Evolutionary conservation across 1,140 invertebrate species (phyloP), one percentile per base, ranked within the genome.

Genomic region (Physella acuta): DNA sequence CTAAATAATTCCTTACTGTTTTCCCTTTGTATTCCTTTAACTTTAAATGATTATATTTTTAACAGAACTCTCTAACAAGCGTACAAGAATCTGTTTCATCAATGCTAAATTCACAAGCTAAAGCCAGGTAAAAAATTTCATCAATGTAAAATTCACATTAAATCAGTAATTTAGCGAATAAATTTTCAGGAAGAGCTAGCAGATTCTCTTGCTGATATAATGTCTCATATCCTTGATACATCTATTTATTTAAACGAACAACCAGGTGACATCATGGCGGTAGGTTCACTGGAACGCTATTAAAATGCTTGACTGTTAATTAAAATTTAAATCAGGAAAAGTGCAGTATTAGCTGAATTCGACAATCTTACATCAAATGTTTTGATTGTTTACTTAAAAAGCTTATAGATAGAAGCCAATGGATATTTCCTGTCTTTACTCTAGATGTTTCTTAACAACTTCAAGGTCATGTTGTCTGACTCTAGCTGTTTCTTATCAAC

Each of bases 1-100:
- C n/a, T n/a, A n/a, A n/a, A n/a, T n/a, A n/a, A n/a, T n/a, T n/a
- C n/a, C n/a, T n/a, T n/a, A n/a, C n/a, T n/a, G n/a, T n/a, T n/a
- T n/a, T n/a, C n/a, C n/a, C n/a, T n/a, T n/a, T n/a, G n/a, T n/a
- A n/a, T n/a, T n/a, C n/a, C n/a, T n/a, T n/a, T n/a, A n/a, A n/a
- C n/a, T n/a, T n/a, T n/a, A n/a, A n/a, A n/a, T n/a, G n/a, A n/a
- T n/a, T n/a, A n/a, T 2, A 31, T 31, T 28, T 3, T 55, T 73
- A 72, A 56, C 70, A 76, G 75, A 49, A 16, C 20, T 68, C 71
- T 8, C 73, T 79, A 24, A 53, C 71, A 2, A 64, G 55, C n/a
- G 76, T 79, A 20, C 71, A 79, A 36, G 52, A 72, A 26, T 75
- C 76, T 2, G 71, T 79, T 28, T 70, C 71, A 4, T 64, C 71